A percentile compares a stretch with the other conserved stretches of the same genome.
Evolutionary conservation across 1,140 invertebrate genomes (phyloP).

Genomic region (Brachystomella parvula): DNA sequence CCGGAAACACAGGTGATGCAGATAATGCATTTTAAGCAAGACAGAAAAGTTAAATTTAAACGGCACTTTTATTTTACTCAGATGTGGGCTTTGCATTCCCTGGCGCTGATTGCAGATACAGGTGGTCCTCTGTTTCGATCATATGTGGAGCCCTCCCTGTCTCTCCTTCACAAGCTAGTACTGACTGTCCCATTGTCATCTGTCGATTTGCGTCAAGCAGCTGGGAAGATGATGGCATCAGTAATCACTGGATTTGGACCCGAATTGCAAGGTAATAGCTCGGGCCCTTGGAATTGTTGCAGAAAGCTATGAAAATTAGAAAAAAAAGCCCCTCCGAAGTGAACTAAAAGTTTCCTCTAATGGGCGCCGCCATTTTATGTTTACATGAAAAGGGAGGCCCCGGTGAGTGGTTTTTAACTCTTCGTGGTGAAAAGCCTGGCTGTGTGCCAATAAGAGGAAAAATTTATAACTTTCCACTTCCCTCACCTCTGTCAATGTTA

Average conservation of each 20-base stretch:
- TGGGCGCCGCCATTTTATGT: too few relatives aligned
- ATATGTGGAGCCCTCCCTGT: conserved; percentile 90
- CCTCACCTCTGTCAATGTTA: too few relatives aligned
- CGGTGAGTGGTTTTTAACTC: too few relatives aligned
- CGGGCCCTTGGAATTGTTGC: too few relatives aligned
- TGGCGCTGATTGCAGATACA: conserved; percentile 91
- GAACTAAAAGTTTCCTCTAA: too few relatives aligned
- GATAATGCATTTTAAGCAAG: not conserved
- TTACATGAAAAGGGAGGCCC: too few relatives aligned
- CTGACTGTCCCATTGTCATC: conserved; percentile 78
- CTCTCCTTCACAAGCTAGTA: conserved; percentile 77
- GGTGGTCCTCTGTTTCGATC: conserved; percentile 96
- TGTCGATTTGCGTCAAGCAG: conserved; percentile 88
- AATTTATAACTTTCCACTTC: too few relatives aligned
- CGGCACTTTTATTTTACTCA: conserved; percentile 43
- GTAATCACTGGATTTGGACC: conserved; percentile 96
- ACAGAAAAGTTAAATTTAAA: not conserved
- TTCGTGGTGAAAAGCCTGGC: too few relatives aligned
- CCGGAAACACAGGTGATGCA: conserved; percentile 71
- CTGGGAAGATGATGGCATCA: conserved; percentile 86
- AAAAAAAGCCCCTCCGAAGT: too few relatives aligned
- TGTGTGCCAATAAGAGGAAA: too few relatives aligned
- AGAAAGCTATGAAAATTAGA: too few relatives aligned
- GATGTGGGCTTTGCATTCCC: conserved; percentile 92
- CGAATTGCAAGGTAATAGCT: conserved; percentile 79